Conservation (phyloP, 64 coral and sea anemone species). For the Astreopora myriophthalma region DNA sequence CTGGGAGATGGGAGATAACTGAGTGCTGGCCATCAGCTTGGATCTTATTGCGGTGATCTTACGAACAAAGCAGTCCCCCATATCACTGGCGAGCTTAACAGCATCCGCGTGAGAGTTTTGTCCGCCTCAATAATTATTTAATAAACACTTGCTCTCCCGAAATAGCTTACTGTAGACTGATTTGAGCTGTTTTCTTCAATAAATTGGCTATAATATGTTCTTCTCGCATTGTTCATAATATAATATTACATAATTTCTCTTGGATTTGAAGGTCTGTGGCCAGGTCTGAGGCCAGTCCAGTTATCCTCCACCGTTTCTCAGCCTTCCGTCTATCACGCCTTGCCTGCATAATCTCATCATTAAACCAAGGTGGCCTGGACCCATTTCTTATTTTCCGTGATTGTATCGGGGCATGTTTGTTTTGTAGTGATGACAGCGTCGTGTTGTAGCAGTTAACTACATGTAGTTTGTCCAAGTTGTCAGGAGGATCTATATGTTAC, state of each 20-base stretch:
- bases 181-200: not conserved
- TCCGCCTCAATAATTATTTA: too few species aligned
- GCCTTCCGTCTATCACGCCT: not conserved
- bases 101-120: not conserved
- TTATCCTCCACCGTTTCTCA: not conserved
- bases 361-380: not conserved
- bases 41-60: too few species aligned
- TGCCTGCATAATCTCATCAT: conserved; percentile 25
- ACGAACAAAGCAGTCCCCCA: too few species aligned
- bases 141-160: too few species aligned
- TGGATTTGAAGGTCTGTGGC: not conserved
- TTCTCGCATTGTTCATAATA: conserved; percentile 7
- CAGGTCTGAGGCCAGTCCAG: not conserved
- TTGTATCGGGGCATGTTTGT: not conserved
- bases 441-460: not conserved
- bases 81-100: not conserved
- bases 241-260: conserved; percentile 34
- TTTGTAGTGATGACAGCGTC: conserved; percentile 13
- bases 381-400: conserved; percentile 26
- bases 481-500: not conserved
- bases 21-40: not conserved
- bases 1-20: not conserved
- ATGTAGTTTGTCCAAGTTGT: not conserved
- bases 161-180: too few species aligned
- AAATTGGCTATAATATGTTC: not conserved